phyloP scores from a whole-genome alignment of 2,113 vertebrate genomes.

The Agelaius tricolor region DNA sequence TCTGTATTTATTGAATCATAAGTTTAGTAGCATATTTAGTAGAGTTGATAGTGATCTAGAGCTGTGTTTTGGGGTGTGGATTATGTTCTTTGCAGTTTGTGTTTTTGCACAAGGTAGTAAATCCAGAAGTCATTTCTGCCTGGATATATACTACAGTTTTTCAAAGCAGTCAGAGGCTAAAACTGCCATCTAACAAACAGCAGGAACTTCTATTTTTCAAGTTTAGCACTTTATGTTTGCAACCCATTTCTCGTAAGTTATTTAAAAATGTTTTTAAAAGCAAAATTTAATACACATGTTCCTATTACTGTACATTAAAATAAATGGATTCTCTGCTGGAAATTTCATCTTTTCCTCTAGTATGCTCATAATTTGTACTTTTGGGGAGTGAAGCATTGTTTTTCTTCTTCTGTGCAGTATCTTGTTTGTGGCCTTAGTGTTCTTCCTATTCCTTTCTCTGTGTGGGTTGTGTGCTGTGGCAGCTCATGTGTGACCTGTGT shows the following conservation, averaged over 20 bases:
- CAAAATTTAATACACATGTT: background rate
- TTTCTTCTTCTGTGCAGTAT: background rate
- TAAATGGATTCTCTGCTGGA: conserved; percentile 6
- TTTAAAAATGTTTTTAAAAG: background rate
- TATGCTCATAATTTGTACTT: conserved; percentile 14
- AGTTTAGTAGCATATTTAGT: background rate
- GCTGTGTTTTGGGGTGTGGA: background rate
- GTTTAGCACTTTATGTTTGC: conserved; percentile 5
- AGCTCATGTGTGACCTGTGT: background rate
- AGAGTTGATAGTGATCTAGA: background rate
- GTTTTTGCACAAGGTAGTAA: conserved; percentile 42
- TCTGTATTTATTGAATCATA: conserved; percentile 4
- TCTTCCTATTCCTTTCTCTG: background rate
- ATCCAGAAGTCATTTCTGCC: conserved; percentile 4
- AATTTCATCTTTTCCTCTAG: background rate
- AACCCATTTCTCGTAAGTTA: background rate
- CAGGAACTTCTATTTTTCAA: background rate
- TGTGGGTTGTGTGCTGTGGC: background rate
- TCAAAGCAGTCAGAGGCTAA: conserved; percentile 24
- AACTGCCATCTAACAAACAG: conserved; percentile 17
- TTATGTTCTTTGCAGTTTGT: conserved; percentile 32
- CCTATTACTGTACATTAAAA: conserved; percentile 1
- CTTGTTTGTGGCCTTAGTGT: background rate
- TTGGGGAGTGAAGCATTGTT: background rate
- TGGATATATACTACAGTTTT: background rate